These are phyloP conservation scores for Neoascia interrupta DNA, from an alignment of 2,888 invertebrate genomes.

Conservation along the genomic window DNA sequence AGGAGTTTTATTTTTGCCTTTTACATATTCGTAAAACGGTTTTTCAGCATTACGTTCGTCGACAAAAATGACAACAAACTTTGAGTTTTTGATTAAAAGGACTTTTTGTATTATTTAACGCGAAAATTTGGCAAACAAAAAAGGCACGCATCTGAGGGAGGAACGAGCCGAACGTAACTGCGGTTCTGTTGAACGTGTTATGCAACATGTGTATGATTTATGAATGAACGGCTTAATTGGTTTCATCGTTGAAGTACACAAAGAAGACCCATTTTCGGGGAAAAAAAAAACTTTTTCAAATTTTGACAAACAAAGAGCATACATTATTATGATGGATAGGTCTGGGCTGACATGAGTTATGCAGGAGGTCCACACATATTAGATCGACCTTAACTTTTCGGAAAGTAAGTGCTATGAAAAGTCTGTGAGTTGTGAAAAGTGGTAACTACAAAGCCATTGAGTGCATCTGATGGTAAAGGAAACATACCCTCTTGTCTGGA, in stretches of 20 bases:
- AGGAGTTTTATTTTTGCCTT: slow-evolving; percentile 20
- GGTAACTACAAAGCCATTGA: no score
- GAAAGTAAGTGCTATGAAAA: no score
- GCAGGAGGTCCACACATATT: no score
- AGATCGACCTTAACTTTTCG: no score
- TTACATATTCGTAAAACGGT: no score
- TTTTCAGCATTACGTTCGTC: slow-evolving; percentile 12
- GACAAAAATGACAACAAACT: slow-evolving; percentile 61
- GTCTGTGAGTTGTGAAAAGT: no score
- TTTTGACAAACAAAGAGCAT: slow-evolving; percentile 25
- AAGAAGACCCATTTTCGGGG: slow-evolving; percentile 10
- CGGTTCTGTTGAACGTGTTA: background rate
- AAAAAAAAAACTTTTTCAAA: slow-evolving; percentile 20
- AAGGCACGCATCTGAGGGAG: no score
- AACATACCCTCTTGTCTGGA: no score
- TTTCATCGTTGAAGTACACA: slow-evolving; percentile 14
- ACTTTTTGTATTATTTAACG: slow-evolving; percentile 51
- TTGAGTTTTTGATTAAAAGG: slow-evolving; percentile 65
- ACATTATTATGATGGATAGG: slow-evolving; percentile 23
- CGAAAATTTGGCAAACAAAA: slow-evolving; percentile 65
- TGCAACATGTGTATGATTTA: slow-evolving; percentile 66
- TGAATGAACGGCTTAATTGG: slow-evolving; percentile 63
- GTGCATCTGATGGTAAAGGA: no score
- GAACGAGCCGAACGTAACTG: background rate
- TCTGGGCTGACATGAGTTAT: no score